phyloP scores from a whole-genome alignment of 2,888 invertebrate species.

The Heteropelma amictum region DNA sequence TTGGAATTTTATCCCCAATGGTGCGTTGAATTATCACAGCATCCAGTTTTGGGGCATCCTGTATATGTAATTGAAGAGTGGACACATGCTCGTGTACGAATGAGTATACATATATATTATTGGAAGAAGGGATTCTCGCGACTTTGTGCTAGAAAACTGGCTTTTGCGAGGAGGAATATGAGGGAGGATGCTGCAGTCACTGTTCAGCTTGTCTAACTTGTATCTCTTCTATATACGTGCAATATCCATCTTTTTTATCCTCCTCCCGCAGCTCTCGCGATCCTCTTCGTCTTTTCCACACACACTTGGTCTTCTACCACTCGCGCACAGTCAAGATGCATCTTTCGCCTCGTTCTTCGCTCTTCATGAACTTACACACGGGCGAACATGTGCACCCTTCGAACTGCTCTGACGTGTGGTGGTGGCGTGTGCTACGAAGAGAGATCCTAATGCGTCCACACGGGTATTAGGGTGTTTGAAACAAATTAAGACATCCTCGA shows the following conservation, averaged over 20 bases:
- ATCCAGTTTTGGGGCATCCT: too few species aligned
- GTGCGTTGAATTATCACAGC: too few species aligned
- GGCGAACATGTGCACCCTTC: not conserved
- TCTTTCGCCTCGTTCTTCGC: slow-evolving; percentile 16
- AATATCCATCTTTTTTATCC: not conserved
- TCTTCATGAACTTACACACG: not conserved
- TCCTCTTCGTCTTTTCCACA: slow-evolving; percentile 18
- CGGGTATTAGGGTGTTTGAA: too few species aligned
- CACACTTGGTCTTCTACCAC: slow-evolving; percentile 9
- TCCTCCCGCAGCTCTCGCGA: slow-evolving; percentile 23
- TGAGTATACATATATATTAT: not conserved
- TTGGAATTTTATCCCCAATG: too few species aligned
- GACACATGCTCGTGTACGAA: not conserved
- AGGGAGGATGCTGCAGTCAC: slow-evolving; percentile 50
- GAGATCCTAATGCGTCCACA: slow-evolving; percentile 50
- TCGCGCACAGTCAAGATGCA: slow-evolving; percentile 8
- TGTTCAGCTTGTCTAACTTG: slow-evolving; percentile 33
- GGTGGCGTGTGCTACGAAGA: slow-evolving; percentile 32
- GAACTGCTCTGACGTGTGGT: too few species aligned
- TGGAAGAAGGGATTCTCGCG: slow-evolving; percentile 26
- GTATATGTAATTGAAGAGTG: too few species aligned
- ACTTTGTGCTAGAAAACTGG: slow-evolving; percentile 49
- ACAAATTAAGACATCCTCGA: too few species aligned
- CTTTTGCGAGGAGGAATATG: slow-evolving; percentile 46
- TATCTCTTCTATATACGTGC: slow-evolving; percentile 45